Base-by-base conservation (phyloP, 2,888 invertebrate species). In the Argyresthia albistria region DNA sequence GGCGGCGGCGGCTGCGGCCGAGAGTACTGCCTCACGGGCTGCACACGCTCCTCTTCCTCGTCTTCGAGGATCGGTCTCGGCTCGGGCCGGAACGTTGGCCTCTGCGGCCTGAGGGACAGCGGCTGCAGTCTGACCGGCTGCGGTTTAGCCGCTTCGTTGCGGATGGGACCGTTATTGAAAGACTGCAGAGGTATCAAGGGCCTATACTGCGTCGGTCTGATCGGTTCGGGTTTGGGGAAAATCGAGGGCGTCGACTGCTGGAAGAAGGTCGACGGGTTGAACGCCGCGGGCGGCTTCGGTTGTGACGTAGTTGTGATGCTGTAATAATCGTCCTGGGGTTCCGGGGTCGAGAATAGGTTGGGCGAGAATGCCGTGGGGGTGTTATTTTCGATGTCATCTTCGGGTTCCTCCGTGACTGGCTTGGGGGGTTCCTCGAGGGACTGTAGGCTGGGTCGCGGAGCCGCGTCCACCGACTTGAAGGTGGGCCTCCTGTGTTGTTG, bases 401-500 rank as follows among this genome's bases (percentile, higher is more conserved):
- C 92, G 15, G 88, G 88, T 60, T 92, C 89, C 73, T 92, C 93
- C 0, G 91, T 91, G 8, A 93, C 92, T 1, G 92, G 92, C 60
- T 92, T 90, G 11, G 91, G 78, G 50, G 75, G 80, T 57, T 89
- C 88, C 4, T 90, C 83, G 12, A 89, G 69, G 7, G 82, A 86
- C 63, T 88, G 88, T 14, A 83, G 72, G 60, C 64, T 82, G 6
- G 86, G 88, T 37, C 81, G 73, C 6, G 82, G 84, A 12, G 80
- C 69, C 12, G 73, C 88, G 62, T 70, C 90, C 59, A 75, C 88
- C 52, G 69, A 88, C 64, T 72, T 86, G 67, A 88, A 83, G 35
- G 86, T 82, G 15, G 83, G 83, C 58, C 83, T 73, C 52, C 74
- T 71, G 53, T 67, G 78, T 15, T 82, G 86, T n/a, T 82, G 84